Conservation (phyloP, 1,140 invertebrate species). For the Wasmannia auropunctata region DNA sequence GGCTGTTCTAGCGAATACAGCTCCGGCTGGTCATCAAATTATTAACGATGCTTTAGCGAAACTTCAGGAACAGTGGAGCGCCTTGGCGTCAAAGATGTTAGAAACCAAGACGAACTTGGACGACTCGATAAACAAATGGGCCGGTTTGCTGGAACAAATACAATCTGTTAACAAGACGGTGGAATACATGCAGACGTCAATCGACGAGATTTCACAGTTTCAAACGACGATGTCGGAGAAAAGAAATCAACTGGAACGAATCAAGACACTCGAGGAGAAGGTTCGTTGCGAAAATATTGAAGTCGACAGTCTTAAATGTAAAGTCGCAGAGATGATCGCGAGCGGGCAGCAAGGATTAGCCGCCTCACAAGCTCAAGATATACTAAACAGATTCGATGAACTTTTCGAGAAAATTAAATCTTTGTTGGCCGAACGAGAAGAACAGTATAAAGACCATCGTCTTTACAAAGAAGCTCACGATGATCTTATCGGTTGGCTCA, state of each 20-base stretch:
- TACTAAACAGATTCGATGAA: slow-evolving; percentile 87
- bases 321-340: slow-evolving; percentile 94
- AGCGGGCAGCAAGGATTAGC: slow-evolving; percentile 93
- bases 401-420: slow-evolving; percentile 86
- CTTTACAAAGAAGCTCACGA: slow-evolving; percentile 95
- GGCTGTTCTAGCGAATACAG: slow-evolving; percentile 96
- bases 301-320: slow-evolving; percentile 94
- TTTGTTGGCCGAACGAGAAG: slow-evolving; percentile 91
- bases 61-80: slow-evolving; percentile 96
- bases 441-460: slow-evolving; percentile 94
- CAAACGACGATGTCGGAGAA: slow-evolving; percentile 94
- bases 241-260: slow-evolving; percentile 92
- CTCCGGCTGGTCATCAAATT: slow-evolving; percentile 93
- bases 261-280: slow-evolving; percentile 95
- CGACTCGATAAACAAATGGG: slow-evolving; percentile 95
- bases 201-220: slow-evolving; percentile 90
- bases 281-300: slow-evolving; percentile 96
- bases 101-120: slow-evolving; percentile 95
- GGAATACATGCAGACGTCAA: slow-evolving; percentile 90
- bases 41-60: slow-evolving; percentile 94
- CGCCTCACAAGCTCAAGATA: slow-evolving; percentile 93
- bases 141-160: slow-evolving; percentile 94
- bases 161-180: slow-evolving; percentile 94
- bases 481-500: slow-evolving; percentile 94
- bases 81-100: slow-evolving; percentile 93